phyloP scores from a whole-genome alignment of 2,797 vertebrate genomes.

The Steatocranus sp. region DNA sequence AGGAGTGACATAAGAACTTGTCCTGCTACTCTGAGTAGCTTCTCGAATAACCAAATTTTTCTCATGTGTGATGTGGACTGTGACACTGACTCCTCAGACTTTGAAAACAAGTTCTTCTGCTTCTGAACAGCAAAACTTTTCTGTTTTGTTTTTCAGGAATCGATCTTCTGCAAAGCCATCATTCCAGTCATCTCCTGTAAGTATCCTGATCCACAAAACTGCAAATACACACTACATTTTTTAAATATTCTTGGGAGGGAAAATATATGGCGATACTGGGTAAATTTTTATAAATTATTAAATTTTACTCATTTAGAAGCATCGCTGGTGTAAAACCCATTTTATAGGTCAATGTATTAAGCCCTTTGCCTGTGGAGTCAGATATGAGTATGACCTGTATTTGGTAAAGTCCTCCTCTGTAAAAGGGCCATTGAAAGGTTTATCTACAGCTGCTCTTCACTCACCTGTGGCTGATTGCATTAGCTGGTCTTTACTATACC shows the following conservation, averaged over 20 bases:
- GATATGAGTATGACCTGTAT: not conserved
- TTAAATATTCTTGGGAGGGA: not conserved
- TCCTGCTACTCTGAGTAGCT: not conserved
- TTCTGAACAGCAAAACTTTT: not conserved
- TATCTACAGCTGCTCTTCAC: not conserved
- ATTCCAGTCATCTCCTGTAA: constrained; percentile 74
- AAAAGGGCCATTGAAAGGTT: not conserved
- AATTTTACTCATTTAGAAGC: not conserved
- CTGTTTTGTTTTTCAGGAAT: constrained; percentile 51
- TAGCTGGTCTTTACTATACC: not conserved
- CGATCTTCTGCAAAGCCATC: constrained; percentile 65
- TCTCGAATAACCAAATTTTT: not conserved
- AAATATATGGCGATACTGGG: not conserved
- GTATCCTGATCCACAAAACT: constrained; percentile 21
- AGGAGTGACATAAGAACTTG: not conserved
- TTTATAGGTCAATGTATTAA: not conserved
- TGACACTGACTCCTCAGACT: not conserved
- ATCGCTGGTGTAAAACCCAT: not conserved
- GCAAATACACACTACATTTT: not conserved
- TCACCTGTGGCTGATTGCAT: not conserved
- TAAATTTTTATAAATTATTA: not conserved
- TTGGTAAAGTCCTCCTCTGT: not conserved
- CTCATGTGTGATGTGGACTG: not conserved
- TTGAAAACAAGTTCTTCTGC: constrained; percentile 16
- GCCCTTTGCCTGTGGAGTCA: not conserved